These are phyloP conservation scores for Laterallus jamaicensis DNA, from an alignment of 2,113 vertebrate genomes.

Conservation along the genomic window DNA sequence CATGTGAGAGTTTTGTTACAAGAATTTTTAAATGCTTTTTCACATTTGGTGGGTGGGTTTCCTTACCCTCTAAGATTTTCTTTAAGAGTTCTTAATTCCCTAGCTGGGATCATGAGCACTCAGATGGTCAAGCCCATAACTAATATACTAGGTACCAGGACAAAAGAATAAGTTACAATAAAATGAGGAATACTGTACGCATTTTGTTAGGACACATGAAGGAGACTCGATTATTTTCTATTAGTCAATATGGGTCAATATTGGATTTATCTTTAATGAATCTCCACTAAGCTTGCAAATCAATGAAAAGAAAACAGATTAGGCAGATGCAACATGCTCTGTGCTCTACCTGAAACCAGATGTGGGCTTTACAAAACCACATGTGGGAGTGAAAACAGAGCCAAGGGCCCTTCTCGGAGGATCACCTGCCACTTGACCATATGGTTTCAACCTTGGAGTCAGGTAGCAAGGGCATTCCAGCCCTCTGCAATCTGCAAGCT, in stretches of 20 bases:
- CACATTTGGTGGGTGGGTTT: neutral
- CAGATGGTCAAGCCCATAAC: neutral
- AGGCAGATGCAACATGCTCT: slow-evolving; percentile 55
- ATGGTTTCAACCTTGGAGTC: slow-evolving; percentile 71
- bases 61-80: neutral
- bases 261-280: neutral
- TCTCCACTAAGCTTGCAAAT: slow-evolving; percentile 33
- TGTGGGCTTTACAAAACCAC: slow-evolving; percentile 65
- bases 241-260: slow-evolving; percentile 15
- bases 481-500: neutral
- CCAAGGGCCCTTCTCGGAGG: slow-evolving; percentile 67
- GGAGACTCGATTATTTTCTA: neutral
- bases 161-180: neutral
- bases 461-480: slow-evolving; percentile 63
- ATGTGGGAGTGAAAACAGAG: slow-evolving; percentile 66
- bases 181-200: neutral
- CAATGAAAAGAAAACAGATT: slow-evolving; percentile 16
- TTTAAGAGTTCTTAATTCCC: neutral
- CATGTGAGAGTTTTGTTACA: neutral
- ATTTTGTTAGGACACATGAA: neutral
- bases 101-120: neutral
- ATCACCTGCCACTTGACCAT: slow-evolving; percentile 66
- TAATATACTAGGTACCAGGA: neutral
- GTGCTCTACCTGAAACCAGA: slow-evolving; percentile 43
- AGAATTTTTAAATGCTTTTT: neutral